Percentiles rank a stretch among this genome's conserved stretches.
Conservation (phyloP, 2,797 vertebrate species). For the Tamandua tetradactyla region DNA sequence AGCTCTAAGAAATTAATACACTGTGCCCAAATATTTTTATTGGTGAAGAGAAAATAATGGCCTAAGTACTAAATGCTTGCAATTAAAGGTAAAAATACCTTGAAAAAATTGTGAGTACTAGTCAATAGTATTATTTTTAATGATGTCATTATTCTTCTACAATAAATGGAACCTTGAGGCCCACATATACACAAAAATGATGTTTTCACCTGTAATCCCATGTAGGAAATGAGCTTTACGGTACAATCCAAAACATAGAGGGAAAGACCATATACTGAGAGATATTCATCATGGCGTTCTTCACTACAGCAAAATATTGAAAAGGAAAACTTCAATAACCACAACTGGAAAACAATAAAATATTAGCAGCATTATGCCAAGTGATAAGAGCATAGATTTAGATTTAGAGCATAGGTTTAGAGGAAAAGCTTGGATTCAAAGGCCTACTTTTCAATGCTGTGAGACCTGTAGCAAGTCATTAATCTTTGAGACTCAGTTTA, state of each 20-base stretch:
- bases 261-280: neutral
- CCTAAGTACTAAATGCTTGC: neutral
- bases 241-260: neutral
- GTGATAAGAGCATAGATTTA: neutral
- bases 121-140: conserved; percentile 19
- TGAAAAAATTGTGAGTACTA: conserved; percentile 22
- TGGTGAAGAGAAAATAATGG: conserved; percentile 24
- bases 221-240: neutral
- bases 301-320: neutral
- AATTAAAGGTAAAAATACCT: conserved; percentile 25
- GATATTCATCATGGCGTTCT: conserved; percentile 1
- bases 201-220: conserved; percentile 27
- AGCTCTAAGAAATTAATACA: too few relatives aligned
- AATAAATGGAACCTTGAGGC: neutral
- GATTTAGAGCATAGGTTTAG: neutral
- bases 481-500: conserved; percentile 1
- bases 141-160: neutral
- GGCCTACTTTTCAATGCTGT: neutral
- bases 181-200: neutral
- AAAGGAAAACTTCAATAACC: neutral
- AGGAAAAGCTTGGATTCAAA: neutral
- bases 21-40: too few relatives aligned
- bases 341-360: neutral
- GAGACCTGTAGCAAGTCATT: neutral
- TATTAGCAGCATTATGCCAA: neutral